Evolutionary conservation across 1,140 invertebrate species (phyloP), one percentile per base, ranked within the genome.

Genomic region (Dysdera silvatica): DNA sequence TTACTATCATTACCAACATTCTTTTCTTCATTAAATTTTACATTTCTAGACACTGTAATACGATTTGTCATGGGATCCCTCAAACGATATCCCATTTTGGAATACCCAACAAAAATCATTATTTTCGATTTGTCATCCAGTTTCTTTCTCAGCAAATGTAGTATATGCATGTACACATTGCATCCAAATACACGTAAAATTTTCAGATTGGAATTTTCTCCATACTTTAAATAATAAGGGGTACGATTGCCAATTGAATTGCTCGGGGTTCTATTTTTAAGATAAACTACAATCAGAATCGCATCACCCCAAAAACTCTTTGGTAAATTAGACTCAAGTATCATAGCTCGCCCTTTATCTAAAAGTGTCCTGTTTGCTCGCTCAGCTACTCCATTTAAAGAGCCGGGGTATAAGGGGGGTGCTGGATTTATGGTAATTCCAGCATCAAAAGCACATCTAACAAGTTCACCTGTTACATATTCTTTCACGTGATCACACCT

Each of bases 101-200:
- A 58, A 26, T 58, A 58, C 40, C 18, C 33, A 6, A 54, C 10
- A 24, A 54, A 54, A 6, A 37, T 18, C 33, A 24, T 37, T 16
- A 23, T 54, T n/a, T 37, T 49, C 3, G 29, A 59, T 37, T 59
- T 59, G 4, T 2, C 20, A 48, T 59, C 45, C 24, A 51, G 40
- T 28, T 59, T 49, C 10, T 51, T 59, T 26, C 57, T 49, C 33
- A 20, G 18, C 3, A 14, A 31, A n/a, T 49, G 23, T 12, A 35
- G 58, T 16, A 53, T 45, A 6, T 67, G 64, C 1, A 57, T 65
- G 40, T 69, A 75, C 18, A 73, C 73, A 49, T 63, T 48, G 65
- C 69, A 74, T 16, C 74, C 74, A 53, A 76, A 76, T 12, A 72
- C 61, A 64, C 67, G 35, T 2, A 75, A 40, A 66, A 76, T 64